Evolutionary conservation across 2,113 vertebrate genomes (phyloP).

Genomic region (Opisthocomus hoazin): DNA sequence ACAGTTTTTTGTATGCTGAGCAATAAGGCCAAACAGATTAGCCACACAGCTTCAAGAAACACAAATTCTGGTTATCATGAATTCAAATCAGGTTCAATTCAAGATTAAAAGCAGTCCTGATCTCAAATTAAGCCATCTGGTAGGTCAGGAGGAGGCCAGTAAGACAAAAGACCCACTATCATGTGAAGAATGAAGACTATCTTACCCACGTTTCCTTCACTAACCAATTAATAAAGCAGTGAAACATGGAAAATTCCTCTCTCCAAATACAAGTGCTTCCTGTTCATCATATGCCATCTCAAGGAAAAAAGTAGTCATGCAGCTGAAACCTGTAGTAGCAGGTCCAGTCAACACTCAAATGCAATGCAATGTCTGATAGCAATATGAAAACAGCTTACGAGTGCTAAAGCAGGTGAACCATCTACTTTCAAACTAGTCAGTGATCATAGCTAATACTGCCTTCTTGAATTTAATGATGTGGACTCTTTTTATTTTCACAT

Average conservation of each 20-base stretch:
- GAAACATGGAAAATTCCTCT: not conserved
- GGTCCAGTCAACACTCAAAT: not conserved
- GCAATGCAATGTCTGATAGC: not conserved
- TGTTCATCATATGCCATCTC: not conserved
- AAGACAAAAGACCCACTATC: not conserved
- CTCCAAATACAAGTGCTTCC: not conserved
- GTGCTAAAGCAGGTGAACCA: not conserved
- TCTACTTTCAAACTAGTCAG: not conserved
- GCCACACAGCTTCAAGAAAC: not conserved
- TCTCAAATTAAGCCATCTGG: not conserved
- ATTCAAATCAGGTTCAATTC: not conserved
- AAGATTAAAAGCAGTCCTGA: not conserved
- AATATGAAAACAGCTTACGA: not conserved
- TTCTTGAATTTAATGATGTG: not conserved
- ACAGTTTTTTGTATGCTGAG: not conserved
- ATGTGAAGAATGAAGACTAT: not conserved
- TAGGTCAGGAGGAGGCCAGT: not conserved
- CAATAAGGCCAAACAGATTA: not conserved
- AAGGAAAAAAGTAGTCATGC: not conserved
- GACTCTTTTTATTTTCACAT: not conserved
- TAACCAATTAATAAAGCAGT: not conserved
- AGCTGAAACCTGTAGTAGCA: not conserved
- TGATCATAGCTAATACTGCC: not conserved
- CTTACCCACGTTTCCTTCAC: not conserved
- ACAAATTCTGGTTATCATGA: not conserved